phyloP scores from a whole-genome alignment of 2,113 vertebrate genomes.

The Cyanistes caeruleus region DNA sequence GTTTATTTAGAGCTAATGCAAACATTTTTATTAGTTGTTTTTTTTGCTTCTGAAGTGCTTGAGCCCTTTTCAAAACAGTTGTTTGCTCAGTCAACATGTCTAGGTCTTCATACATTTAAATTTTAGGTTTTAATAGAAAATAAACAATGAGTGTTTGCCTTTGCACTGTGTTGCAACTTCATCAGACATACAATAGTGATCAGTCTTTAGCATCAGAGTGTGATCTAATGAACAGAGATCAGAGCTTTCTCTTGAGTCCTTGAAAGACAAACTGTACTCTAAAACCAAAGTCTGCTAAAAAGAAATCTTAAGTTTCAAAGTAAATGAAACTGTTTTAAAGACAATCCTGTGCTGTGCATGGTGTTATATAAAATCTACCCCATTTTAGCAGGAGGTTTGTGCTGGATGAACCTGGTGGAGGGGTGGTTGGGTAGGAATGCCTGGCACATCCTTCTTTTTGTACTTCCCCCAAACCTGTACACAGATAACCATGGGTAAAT shows the following conservation, averaged over 20 bases:
- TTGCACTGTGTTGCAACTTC: neutral
- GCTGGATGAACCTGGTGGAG: neutral
- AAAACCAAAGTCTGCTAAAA: neutral
- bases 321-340: neutral
- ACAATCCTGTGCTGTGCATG: accelerated
- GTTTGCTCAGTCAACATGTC: neutral
- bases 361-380: neutral
- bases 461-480: neutral
- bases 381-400: neutral
- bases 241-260: neutral
- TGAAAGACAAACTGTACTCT: neutral
- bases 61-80: neutral
- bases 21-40: neutral
- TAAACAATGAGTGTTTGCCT: neutral
- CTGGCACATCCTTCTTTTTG: neutral
- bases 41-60: neutral
- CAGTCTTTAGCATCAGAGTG: neutral
- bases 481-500: accelerated
- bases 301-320: neutral
- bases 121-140: neutral
- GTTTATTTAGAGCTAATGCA: neutral
- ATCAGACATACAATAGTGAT: neutral
- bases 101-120: neutral
- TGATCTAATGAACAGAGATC: neutral
- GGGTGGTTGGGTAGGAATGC: accelerated